A percentile compares a stretch with the other conserved stretches of the same genome.
phyloP scores from a whole-genome alignment of 2,113 vertebrate genomes.

The Acrocephalus arundinaceus region DNA sequence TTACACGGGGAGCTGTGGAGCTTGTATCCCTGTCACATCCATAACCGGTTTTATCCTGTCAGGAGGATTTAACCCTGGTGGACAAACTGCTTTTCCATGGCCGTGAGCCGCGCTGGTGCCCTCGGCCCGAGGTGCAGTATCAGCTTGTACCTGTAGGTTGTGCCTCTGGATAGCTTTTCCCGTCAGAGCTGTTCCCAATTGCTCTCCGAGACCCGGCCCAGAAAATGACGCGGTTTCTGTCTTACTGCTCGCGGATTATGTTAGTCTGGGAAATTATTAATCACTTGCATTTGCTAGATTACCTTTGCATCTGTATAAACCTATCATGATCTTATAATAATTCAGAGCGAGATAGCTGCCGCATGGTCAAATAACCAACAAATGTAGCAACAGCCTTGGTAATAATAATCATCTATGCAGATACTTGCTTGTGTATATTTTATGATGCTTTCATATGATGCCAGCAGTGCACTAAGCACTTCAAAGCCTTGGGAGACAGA shows the following conservation, averaged over 20 bases:
- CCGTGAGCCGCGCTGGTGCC: rapidly evolving
- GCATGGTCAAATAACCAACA: not conserved
- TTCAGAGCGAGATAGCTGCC: not conserved
- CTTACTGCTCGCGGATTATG: not conserved
- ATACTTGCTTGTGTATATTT: not conserved
- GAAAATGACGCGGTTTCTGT: not conserved
- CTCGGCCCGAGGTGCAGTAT: not conserved
- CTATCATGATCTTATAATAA: not conserved
- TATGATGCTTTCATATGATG: not conserved
- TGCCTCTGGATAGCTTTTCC: constrained; percentile 39
- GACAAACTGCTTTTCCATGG: not conserved
- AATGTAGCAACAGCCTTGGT: not conserved
- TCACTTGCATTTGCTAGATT: not conserved
- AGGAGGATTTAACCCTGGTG: not conserved
- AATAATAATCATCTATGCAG: not conserved
- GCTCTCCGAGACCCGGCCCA: rapidly evolving
- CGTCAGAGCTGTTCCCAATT: not conserved
- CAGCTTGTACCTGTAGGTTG: not conserved
- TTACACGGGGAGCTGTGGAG: rapidly evolving
- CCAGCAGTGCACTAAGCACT: not conserved
- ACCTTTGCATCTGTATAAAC: not conserved
- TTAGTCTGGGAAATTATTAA: not conserved
- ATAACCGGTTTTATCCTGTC: rapidly evolving
- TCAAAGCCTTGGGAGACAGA: not conserved
- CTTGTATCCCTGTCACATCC: not conserved